Evolutionary conservation across 2,113 vertebrate genomes (phyloP).

Genomic region (Channa argus): DNA sequence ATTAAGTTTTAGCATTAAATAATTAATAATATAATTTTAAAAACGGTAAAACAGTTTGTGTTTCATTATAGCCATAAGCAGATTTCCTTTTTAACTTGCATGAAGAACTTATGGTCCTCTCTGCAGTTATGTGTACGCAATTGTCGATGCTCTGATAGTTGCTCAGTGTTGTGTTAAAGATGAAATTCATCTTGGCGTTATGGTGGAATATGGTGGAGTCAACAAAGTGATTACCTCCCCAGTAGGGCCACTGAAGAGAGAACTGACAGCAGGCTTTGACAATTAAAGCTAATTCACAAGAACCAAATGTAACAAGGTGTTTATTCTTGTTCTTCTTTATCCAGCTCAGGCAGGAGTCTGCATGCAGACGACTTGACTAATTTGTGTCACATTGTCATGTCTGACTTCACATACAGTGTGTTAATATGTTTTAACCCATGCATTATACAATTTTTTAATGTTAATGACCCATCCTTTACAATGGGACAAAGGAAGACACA

Average conservation of each 20-base stretch:
- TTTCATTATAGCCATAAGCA: conserved; percentile 1
- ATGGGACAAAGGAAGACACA: too few species aligned
- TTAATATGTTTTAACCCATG: too few species aligned
- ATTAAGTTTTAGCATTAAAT: background rate
- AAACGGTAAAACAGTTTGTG: background rate
- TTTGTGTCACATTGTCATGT: background rate
- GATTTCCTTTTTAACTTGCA: conserved; percentile 12
- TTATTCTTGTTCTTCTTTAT: background rate
- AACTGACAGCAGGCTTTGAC: conserved; percentile 21
- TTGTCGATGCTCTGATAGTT: conserved; percentile 31
- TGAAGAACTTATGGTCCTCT: conserved; percentile 1
- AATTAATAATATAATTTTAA: background rate
- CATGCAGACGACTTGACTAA: background rate
- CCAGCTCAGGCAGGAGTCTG: background rate
- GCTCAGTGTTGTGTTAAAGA: conserved; percentile 49
- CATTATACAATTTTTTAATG: too few species aligned
- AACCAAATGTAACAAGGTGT: conserved; percentile 2
- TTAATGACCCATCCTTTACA: too few species aligned
- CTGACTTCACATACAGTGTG: background rate
- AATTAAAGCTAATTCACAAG: conserved; percentile 12
- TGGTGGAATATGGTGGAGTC: conserved; percentile 25
- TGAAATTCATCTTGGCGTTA: conserved; percentile 28
- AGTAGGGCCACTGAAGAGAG: conserved; percentile 10
- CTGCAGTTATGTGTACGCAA: conserved; percentile 16
- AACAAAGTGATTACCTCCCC: conserved; percentile 48